Base-by-base conservation (phyloP, 2,113 vertebrate genomes). In the Myiozetetes cayanensis region DNA sequence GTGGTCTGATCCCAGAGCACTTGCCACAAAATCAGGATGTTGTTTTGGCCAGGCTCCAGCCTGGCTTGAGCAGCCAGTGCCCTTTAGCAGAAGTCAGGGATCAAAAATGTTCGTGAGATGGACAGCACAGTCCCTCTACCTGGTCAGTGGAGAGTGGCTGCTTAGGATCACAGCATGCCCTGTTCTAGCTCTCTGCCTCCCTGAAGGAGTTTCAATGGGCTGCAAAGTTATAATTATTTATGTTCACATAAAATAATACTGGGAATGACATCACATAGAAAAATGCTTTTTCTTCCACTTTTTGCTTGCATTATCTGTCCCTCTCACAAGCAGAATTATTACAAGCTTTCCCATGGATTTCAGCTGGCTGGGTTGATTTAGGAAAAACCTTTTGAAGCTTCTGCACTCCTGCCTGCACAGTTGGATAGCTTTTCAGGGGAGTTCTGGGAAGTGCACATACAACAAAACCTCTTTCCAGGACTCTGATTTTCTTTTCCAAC, bases 401-500 rank as follows among this genome's bases (percentile, higher is more conserved):
- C 85, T 96, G 78, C 75, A 79, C 52, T 91, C 62, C 78, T 73
- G 93, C 79, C 84, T 94, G 75, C 96, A 90, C 83, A 95, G 95
- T 74, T 96, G 93, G 94, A 96, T 79, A 75, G 96, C 92, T 91
- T 93, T 95, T 91, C 0, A 0, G 79, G 81, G 85, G 84, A 96
- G 84, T 96, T 96, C 95, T 97, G 91, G 96, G 95, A 97, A 96
- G 89, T 72, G 23, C 46, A 90, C 49, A 92, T 96, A 80, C 85
- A 94, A 74, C 80, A 94, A 93, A 96, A 94, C 37, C 46, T 71
- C 92, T 75, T 96, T 96, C 95, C 94, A 96, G 82, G 82, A 90
- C 71, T 87, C 91, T 90, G 85, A 94, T 95, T 96, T 96, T 93
- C 81, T 95, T 92, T 95, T 85, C 87, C 79, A 90, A 71, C 79